Conservation (phyloP, 2,113 vertebrate species). For the Ceyx melanurus region DNA sequence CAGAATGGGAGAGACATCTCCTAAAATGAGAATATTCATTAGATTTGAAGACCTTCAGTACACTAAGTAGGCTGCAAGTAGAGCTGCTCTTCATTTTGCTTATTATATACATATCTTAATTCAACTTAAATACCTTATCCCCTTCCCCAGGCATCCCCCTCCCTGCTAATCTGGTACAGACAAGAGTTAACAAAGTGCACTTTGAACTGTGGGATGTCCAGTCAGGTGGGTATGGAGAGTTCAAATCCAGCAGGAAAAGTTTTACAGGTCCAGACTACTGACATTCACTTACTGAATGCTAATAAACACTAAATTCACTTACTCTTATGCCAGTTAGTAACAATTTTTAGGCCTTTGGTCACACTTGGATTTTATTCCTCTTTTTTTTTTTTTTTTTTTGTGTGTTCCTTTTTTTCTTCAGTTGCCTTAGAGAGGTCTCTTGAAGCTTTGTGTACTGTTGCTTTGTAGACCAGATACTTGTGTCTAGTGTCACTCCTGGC, state of each 20-base stretch:
- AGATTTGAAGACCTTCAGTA: not conserved
- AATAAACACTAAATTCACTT: too few relatives aligned
- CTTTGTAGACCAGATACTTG: not conserved
- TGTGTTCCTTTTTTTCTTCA: slow-evolving; percentile 10
- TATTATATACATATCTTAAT: not conserved
- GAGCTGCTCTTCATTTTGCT: not conserved
- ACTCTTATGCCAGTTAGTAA: not conserved
- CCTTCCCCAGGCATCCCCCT: not conserved
- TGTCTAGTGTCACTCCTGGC: not conserved
- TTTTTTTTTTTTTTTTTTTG: not conserved
- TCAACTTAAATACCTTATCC: not conserved
- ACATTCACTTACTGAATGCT: not conserved
- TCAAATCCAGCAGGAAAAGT: not conserved
- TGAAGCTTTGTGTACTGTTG: not conserved
- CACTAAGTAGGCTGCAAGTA: not conserved
- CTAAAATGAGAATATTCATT: fast-evolving
- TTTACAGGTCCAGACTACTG: not conserved
- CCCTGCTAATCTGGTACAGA: not conserved
- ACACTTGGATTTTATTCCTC: not conserved
- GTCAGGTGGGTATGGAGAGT: not conserved
- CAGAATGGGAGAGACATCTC: not conserved
- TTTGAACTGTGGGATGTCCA: not conserved
- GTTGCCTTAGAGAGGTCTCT: not conserved
- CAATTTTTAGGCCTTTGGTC: slow-evolving; percentile 17
- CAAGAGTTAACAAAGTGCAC: not conserved